Evolutionary conservation across 2,888 invertebrate genomes (phyloP), one percentile per base, ranked within the genome.

Genomic region (Drosophila conformis): DNA sequence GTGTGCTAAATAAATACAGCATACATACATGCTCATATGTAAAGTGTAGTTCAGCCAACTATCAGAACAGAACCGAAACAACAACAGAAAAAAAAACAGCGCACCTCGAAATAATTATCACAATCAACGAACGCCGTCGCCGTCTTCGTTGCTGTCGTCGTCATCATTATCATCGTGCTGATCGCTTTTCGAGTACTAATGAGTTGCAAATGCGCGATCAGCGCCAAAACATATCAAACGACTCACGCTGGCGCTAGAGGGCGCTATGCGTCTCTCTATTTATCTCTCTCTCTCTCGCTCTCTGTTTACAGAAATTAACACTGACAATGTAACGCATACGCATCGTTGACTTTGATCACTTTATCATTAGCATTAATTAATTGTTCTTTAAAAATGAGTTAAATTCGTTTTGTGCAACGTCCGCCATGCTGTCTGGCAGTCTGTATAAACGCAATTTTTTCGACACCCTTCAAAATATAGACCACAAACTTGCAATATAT

Each of bases 1-100:
- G 33, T 33, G 10, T 10, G 69, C 79, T 72, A 72, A 78, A 73
- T 79, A 73, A 68, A 76, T 80, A 79, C 59, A 69, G 42, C 68
- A 53, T 15, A 18, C 52, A 68, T 56, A 73, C 15, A 27, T 36
- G 25, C 63, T 56, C 61, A 78, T 76, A 80, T 78, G 69, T 80
- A 80, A 72, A 80, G 84, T 70, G 68, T 63, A 74, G 69, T 73
- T 73, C 64, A 52, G 62, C 64, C 64, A 67, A 27, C 52, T 54
- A 53, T 27, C 62, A 59, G 51, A 59, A 33, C 62, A 59, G 51
- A 59, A 33, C 51, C 42, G 60, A 29, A n/a, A 46, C 2, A 18
- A 13, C 29, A 27, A 27, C 27, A 27, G 27, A 27, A 13, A n/a
- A 7, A 51, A 21, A 60, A 64, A 46, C 15, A 54, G 69, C 69